phyloP scores from a whole-genome alignment of 2,797 vertebrate genomes.

The Sebastes nivosus region DNA sequence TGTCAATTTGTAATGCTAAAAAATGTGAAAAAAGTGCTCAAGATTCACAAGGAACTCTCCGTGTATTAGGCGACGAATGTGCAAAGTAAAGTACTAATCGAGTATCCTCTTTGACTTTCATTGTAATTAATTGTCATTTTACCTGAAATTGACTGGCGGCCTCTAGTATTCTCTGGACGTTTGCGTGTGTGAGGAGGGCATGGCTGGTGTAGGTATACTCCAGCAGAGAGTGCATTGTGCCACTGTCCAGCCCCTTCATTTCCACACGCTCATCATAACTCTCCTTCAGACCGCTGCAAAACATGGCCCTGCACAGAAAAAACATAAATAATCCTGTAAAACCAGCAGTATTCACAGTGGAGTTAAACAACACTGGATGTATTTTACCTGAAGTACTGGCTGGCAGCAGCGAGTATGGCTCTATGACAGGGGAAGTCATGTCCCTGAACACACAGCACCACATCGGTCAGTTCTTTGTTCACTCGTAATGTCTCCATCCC shows the following conservation, averaged over 20 bases:
- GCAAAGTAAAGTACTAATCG: background rate
- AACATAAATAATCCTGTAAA: constrained; percentile 24
- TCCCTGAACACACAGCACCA: constrained; percentile 87
- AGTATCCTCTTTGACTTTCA: background rate
- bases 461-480: constrained; percentile 87
- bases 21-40: background rate
- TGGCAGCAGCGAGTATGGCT: constrained; percentile 93
- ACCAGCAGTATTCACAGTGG: background rate
- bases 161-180: constrained; percentile 94
- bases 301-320: constrained; percentile 90
- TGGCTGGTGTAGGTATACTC: constrained; percentile 97
- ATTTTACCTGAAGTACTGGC: constrained; percentile 97
- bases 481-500: constrained; percentile 74
- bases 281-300: constrained; percentile 94
- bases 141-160: constrained; percentile 98
- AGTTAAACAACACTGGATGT: background rate
- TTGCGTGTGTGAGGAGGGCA: constrained; percentile 90
- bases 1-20: background rate
- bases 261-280: constrained; percentile 91
- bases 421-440: constrained; percentile 92
- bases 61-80: background rate
- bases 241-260: constrained; percentile 91
- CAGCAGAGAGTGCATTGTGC: constrained; percentile 91
- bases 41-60: background rate
- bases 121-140: background rate